Evolutionary conservation across 2,888 invertebrate species (phyloP), one percentile per base, ranked within the genome.

Genomic region (Prosapia bicincta): DNA sequence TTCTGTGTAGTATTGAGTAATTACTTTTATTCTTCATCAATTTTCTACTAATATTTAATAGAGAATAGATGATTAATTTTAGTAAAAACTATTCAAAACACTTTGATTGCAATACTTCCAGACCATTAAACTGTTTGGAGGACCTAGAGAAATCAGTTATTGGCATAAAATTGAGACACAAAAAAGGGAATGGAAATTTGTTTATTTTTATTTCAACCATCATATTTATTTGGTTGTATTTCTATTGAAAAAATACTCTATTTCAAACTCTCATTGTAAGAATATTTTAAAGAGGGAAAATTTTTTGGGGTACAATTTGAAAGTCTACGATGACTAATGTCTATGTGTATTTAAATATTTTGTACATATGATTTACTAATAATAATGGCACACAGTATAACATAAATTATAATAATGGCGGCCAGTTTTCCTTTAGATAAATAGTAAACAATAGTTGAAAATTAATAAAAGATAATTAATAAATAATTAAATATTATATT

Each of bases 401-500:
- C 66, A 76, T 72, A 67, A 67, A 75, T 28, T 26, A 66, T 66
- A 28, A 23, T 74, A 79, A 79, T 79, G 78, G 78, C 74, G 79
- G 78, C 80, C 80, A 80, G 80, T 78, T 76, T 78, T 74, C 74
- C 77, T 74, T 71, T 78, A 77, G 77, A 78, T 76, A 69, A 78
- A 79, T 80, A 80, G 80, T 75, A 74, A 78, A 79, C 80, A 79
- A 79, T 80, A 80, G 80, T 80, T 79, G 77, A 79, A 71, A 77
- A 75, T 71, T 73, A 77, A 76, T 75, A 76, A 78, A 79, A 78
- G 77, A 78, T 78, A 78, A 78, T 78, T 77, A 76, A 76, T 73
- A 74, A 69, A 77, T 77, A 75, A 74, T 71, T 73, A 79, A 79
- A 79, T 80, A 80, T 76, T 78, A 78, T 80, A 80, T 79, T 80